These are phyloP conservation scores for Bilobella aurantiaca DNA, from an alignment of 1,140 invertebrate genomes.

Conservation along the genomic window DNA sequence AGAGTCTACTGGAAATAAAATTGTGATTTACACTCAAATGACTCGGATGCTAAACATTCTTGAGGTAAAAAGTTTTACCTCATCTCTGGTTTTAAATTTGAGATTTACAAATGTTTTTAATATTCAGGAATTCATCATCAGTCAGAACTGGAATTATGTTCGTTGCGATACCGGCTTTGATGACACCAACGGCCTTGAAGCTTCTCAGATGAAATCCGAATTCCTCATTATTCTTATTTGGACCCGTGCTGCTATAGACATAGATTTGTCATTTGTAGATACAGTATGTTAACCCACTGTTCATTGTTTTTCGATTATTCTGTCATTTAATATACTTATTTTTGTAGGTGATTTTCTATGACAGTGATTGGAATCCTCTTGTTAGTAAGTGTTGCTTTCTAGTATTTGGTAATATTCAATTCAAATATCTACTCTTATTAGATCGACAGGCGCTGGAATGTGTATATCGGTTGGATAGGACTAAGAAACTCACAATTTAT, in stretches of 20 bases:
- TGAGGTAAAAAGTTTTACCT: neutral
- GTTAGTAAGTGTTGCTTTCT: neutral
- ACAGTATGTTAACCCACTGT: neutral
- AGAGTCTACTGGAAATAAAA: neutral
- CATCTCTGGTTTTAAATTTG: neutral
- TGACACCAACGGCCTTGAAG: neutral
- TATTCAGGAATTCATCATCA: neutral
- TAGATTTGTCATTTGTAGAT: neutral
- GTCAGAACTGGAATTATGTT: neutral
- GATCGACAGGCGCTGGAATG: constrained; percentile 91
- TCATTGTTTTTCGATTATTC: neutral
- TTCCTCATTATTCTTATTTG: neutral
- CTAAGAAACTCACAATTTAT: neutral
- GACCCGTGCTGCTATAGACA: neutral
- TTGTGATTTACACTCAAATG: neutral
- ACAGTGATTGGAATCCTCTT: constrained; percentile 96
- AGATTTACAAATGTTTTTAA: neutral
- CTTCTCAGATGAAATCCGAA: neutral
- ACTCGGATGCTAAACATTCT: neutral
- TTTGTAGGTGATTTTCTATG: constrained; percentile 89
- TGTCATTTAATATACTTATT: neutral
- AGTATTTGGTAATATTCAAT: neutral
- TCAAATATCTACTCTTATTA: neutral
- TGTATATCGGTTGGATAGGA: constrained; percentile 64
- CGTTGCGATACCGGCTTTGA: neutral